phyloP scores from a whole-genome alignment of 1,140 invertebrate genomes.

The Matsumurasca onukii region DNA sequence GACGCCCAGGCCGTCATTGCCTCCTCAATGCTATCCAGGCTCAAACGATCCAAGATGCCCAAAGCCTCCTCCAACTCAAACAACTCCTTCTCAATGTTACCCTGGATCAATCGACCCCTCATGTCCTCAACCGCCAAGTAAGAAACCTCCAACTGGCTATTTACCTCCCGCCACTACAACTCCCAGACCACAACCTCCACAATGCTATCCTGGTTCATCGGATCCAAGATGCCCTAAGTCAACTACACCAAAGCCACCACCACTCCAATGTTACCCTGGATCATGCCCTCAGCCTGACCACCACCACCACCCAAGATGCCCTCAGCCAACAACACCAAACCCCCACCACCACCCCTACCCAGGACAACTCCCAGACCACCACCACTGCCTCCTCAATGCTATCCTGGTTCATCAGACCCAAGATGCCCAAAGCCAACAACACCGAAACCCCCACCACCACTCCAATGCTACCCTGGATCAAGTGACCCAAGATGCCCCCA shows the following conservation, averaged over 20 bases:
- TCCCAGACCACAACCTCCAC: slow-evolving; percentile 34
- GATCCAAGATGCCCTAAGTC: slow-evolving; percentile 45
- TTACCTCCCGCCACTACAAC: slow-evolving; percentile 33
- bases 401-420: too few relatives aligned
- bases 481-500: too few relatives aligned
- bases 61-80: slow-evolving; percentile 35
- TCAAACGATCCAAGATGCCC: slow-evolving; percentile 47
- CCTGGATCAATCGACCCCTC: slow-evolving; percentile 46
- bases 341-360: too few relatives aligned
- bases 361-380: slow-evolving; percentile 36
- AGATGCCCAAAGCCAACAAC: too few relatives aligned
- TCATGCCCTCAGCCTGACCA: too few relatives aligned
- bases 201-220: slow-evolving; percentile 43
- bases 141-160: too few relatives aligned
- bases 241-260: slow-evolving; percentile 36
- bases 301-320: slow-evolving; percentile 48
- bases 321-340: slow-evolving; percentile 34
- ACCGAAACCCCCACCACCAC: too few relatives aligned
- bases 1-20: too few relatives aligned
- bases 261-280: slow-evolving; percentile 40
- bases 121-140: too few relatives aligned
- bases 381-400: too few relatives aligned
- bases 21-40: slow-evolving; percentile 40
- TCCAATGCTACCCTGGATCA: too few relatives aligned
- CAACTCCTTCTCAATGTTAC: slow-evolving; percentile 39